These are phyloP conservation scores for Oreotrochilus melanogaster DNA, from an alignment of 2,113 vertebrate genomes.

Conservation along the genomic window DNA sequence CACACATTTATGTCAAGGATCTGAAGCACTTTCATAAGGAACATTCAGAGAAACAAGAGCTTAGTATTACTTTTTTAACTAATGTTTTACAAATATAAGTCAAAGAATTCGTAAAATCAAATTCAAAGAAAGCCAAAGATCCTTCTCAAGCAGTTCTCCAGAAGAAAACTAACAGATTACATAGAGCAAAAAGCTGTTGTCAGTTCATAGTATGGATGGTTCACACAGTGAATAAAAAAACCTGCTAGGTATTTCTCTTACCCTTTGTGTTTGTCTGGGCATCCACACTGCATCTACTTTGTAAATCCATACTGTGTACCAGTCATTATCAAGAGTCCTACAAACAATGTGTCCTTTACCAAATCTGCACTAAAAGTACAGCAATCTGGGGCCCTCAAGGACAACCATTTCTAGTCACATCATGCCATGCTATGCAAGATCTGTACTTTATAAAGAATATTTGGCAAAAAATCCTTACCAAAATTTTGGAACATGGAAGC, in stretches of 20 bases:
- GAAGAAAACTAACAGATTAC: neutral
- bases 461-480: neutral
- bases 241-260: neutral
- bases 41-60: neutral
- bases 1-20: neutral
- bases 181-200: neutral
- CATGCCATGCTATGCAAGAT: neutral
- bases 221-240: neutral
- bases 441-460: neutral
- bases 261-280: neutral
- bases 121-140: neutral
- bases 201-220: neutral
- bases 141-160: neutral
- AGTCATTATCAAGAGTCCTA: neutral
- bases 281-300: neutral
- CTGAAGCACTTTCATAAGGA: neutral
- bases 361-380: neutral
- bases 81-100: rapidly evolving
- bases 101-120: neutral
- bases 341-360: neutral
- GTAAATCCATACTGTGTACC: neutral
- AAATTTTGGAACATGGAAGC: neutral
- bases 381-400: too few species aligned
- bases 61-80: neutral
- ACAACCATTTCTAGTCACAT: neutral